Evolutionary conservation across 2,113 vertebrate species (phyloP).

Genomic region (Calypte anna): DNA sequence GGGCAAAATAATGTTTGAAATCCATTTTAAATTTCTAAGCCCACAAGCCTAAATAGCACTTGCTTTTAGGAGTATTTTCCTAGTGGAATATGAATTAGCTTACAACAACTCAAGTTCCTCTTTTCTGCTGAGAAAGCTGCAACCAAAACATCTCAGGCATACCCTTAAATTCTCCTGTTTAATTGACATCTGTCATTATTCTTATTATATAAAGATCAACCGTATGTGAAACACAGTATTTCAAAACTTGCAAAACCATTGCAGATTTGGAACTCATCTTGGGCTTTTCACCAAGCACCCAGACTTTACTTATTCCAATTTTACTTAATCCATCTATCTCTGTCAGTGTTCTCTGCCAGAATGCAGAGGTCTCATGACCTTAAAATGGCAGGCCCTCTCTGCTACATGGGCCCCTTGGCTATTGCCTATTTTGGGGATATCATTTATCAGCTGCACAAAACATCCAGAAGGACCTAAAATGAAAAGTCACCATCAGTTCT

Average conservation of each 20-base stretch:
- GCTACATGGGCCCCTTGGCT: not conserved
- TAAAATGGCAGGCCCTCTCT: not conserved
- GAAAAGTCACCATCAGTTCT: not conserved
- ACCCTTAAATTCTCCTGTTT: not conserved
- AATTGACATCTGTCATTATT: not conserved
- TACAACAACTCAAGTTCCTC: not conserved
- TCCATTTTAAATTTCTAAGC: not conserved
- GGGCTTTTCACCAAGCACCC: not conserved
- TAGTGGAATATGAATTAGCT: not conserved
- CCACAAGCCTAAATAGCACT: not conserved
- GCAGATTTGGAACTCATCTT: not conserved
- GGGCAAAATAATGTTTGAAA: not conserved
- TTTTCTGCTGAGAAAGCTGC: not conserved
- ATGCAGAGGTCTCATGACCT: not conserved
- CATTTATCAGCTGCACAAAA: not conserved
- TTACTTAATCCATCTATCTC: not conserved
- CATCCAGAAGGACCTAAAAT: not conserved
- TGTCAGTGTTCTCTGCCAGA: not conserved
- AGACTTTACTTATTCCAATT: not conserved
- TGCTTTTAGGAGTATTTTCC: not conserved
- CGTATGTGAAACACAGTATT: not conserved
- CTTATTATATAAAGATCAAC: not conserved
- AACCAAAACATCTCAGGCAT: not conserved
- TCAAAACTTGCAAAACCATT: not conserved
- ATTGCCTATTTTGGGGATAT: not conserved